Conservation (phyloP, 2,888 invertebrate species). For the Eupithecia subumbrata region DNA sequence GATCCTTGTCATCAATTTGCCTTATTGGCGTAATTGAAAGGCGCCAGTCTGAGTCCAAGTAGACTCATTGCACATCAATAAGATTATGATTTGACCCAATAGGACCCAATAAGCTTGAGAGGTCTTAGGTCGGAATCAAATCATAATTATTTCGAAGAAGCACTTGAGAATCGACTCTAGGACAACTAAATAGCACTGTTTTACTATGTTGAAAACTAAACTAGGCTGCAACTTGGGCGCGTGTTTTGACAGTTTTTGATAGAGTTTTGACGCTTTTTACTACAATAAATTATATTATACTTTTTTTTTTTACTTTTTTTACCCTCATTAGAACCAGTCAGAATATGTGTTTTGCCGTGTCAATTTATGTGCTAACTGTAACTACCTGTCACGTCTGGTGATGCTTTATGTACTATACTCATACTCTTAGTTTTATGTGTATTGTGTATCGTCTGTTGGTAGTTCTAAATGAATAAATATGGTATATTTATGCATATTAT, state of each 20-base stretch:
- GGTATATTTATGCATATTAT: too few relatives aligned
- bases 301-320: too few relatives aligned
- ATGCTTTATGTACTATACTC: too few relatives aligned
- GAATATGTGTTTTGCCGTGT: too few relatives aligned
- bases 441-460: too few relatives aligned
- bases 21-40: conserved; percentile 76
- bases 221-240: neutral
- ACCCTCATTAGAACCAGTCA: too few relatives aligned
- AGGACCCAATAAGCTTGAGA: conserved; percentile 12
- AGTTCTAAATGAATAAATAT: too few relatives aligned
- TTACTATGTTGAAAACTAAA: neutral
- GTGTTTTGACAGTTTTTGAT: neutral
- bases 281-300: too few relatives aligned
- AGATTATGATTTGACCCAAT: conserved; percentile 40
- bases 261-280: neutral
- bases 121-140: neutral
- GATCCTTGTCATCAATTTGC: conserved; percentile 68
- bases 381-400: too few relatives aligned
- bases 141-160: neutral
- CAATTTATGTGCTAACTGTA: too few relatives aligned
- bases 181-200: neutral
- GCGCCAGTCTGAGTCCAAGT: conserved; percentile 67
- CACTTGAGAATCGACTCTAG: neutral
- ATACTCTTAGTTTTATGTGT: too few relatives aligned
- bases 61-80: conserved; percentile 50